phyloP scores from a whole-genome alignment of 2,888 invertebrate species.

The Archips crataeganus region DNA sequence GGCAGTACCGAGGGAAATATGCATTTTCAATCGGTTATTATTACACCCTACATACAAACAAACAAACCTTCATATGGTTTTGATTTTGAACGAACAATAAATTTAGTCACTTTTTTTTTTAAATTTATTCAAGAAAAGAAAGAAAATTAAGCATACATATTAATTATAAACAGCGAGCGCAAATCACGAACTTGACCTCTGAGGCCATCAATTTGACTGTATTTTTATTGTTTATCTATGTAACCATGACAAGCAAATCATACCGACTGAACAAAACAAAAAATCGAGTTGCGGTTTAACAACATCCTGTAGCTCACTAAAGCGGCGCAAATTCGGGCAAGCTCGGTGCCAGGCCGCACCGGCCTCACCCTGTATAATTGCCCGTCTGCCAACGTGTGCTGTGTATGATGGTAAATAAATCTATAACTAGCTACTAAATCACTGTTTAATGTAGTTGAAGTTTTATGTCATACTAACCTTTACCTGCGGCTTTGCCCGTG shows the following conservation, averaged over 20 bases:
- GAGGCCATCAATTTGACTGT: not conserved
- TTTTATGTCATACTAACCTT: not conserved
- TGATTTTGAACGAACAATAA: too few relatives aligned
- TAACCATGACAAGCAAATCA: not conserved
- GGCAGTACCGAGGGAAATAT: too few relatives aligned
- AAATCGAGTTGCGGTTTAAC: conserved; percentile 42
- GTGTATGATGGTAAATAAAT: conserved; percentile 55
- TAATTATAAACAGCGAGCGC: too few relatives aligned
- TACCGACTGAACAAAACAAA: conserved; percentile 29
- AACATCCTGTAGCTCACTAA: conserved; percentile 61
- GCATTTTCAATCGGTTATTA: too few relatives aligned
- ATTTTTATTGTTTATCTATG: not conserved
- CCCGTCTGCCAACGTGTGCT: conserved; percentile 72
- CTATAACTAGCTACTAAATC: conserved; percentile 25
- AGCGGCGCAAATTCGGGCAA: conserved; percentile 77
- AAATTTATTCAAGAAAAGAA: too few relatives aligned
- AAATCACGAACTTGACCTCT: too few relatives aligned
- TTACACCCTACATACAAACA: too few relatives aligned
- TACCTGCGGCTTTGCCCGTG: too few relatives aligned
- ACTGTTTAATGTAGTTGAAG: not conserved
- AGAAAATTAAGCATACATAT: too few relatives aligned
- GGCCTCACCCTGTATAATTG: conserved; percentile 76
- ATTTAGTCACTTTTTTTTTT: too few relatives aligned
- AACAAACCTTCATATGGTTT: too few relatives aligned
- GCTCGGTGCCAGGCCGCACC: conserved; percentile 77